Base-by-base conservation (phyloP, 1,140 invertebrate species). In the Spodoptera frugiperda region DNA sequence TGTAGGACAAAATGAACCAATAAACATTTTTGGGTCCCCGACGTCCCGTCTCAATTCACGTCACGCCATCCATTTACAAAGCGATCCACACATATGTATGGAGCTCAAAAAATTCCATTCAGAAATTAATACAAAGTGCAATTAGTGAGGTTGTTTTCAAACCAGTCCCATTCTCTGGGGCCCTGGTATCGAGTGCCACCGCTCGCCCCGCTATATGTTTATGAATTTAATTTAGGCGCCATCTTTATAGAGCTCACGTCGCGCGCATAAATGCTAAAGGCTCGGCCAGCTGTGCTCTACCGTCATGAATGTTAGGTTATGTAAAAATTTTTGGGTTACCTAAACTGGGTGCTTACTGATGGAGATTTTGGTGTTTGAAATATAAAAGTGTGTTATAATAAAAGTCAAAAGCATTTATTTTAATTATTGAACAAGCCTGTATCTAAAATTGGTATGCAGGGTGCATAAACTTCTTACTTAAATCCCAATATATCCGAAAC, bases 211-310 rank as follows among this genome's bases (percentile, higher is more conserved):
- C 44, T 49, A 73, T 30, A 73, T 73, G 55, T 55, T 73, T 73
- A 73, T 73, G 71, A 73, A 73, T 73, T 73, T 73, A 73, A 73
- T 73, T 73, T 73, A n/a, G 46, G 6, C 30, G 14, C 44, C 55
- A 73, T 57, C 71, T 73, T 61, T 73, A 73, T 61, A 59, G 54
- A 59, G 53, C n/a, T 61, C 39, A 73, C 71, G 71, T 73, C 39
- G 44, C 71, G 48, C 55, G 25, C 71, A 73, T 73, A 73, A 73
- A 59, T 44, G 71, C 46, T 57, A 48, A 61, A 59, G 71, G 48
- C 49, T 59, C 55, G 44, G 19, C 54, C 71, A 73, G 71, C 54
- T 73, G 71, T 33, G 71, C 53, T 57, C 55, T 67, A 21, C 19
- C 33, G 51, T 72, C 55, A 55, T 55, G 44, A 48, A 73, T 59